Percentiles rank a stretch among this genome's conserved stretches.
Evolutionary conservation across 2,113 vertebrate genomes (phyloP).

Genomic region (Pseudonaja textilis): DNA sequence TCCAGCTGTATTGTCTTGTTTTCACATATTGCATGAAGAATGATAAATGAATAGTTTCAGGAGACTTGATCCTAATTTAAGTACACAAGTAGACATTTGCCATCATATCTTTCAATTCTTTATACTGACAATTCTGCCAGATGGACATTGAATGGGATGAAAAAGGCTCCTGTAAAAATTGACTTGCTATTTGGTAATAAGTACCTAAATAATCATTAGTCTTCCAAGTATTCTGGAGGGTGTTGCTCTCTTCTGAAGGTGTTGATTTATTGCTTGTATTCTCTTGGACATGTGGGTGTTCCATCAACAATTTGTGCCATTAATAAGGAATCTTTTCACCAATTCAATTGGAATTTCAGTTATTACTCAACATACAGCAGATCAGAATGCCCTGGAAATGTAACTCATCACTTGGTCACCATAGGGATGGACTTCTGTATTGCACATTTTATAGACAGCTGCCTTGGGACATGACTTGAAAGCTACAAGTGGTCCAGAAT

Average conservation of each 20-base stretch:
- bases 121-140: neutral
- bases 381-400: neutral
- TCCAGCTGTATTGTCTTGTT: neutral
- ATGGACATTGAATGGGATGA: neutral
- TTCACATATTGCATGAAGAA: neutral
- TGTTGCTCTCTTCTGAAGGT: neutral
- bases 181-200: neutral
- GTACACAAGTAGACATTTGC: neutral
- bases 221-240: neutral
- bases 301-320: neutral
- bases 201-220: neutral
- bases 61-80: rapidly evolving
- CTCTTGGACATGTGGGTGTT: neutral
- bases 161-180: neutral
- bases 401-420: neutral
- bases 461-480: neutral
- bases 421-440: neutral
- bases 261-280: neutral
- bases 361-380: neutral
- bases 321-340: neutral
- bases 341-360: neutral
- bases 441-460: neutral
- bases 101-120: neutral
- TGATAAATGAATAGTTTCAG: neutral
- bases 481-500: neutral